Evolutionary conservation across 2,113 vertebrate genomes (phyloP).

Genomic region (Anolis carolinensis): DNA sequence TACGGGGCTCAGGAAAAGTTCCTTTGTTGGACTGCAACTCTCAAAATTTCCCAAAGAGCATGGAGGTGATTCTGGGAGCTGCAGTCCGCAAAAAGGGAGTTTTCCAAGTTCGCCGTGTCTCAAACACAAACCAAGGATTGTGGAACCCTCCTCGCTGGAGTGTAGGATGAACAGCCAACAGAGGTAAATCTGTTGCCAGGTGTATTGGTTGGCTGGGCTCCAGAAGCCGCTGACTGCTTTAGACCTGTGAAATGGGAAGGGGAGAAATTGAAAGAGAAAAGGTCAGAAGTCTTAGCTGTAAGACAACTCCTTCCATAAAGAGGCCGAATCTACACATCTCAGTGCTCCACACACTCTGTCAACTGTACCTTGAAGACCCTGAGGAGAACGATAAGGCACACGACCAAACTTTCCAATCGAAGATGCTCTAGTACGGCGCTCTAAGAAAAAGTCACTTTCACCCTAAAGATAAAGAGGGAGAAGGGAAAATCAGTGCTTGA

Average conservation of each 20-base stretch:
- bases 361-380: slow-evolving; percentile 14
- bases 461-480: background rate
- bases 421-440: no score
- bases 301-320: no score
- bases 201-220: background rate
- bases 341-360: no score
- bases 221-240: background rate
- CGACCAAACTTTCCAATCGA: background rate
- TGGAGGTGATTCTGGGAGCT: background rate
- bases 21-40: background rate
- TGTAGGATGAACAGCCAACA: slow-evolving; percentile 43
- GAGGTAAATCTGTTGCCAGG: background rate
- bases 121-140: slow-evolving; percentile 50
- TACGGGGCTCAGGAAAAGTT: background rate
- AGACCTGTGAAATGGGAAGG: background rate
- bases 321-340: no score
- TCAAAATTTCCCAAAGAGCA: background rate
- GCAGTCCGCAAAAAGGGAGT: background rate
- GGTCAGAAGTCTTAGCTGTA: background rate
- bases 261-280: background rate
- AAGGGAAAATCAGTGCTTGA: background rate
- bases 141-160: slow-evolving; percentile 56
- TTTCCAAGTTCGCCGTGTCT: background rate
- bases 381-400: background rate
- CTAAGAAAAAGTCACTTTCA: slow-evolving; percentile 2